Evolutionary conservation across 1,140 invertebrate species (phyloP).

Genomic region (Lepidurus arcticus): DNA sequence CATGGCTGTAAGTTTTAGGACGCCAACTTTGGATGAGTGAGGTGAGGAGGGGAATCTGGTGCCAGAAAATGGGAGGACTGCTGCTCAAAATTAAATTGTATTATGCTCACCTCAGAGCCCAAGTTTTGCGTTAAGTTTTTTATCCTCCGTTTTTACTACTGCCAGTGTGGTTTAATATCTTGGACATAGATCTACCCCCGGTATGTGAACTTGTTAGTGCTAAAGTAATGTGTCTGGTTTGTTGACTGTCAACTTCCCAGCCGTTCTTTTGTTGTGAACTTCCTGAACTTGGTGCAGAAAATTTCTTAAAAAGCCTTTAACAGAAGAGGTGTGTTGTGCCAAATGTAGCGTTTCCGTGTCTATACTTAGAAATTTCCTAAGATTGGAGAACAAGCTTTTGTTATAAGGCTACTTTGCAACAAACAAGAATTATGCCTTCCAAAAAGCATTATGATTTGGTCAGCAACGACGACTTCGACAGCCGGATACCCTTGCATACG

Average conservation of each 20-base stretch:
- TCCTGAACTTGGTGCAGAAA: no score
- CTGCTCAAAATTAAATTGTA: neutral
- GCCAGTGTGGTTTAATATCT: neutral
- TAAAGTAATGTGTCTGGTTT: no score
- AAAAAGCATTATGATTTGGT: constrained; percentile 90
- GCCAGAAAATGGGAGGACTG: neutral
- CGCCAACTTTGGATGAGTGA: constrained; percentile 2
- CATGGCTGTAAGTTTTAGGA: neutral
- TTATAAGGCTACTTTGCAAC: no score
- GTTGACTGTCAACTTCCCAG: no score
- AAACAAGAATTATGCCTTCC: constrained; percentile 26
- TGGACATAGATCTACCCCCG: no score
- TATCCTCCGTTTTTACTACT: neutral
- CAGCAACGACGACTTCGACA: constrained; percentile 89
- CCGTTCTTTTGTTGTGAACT: no score
- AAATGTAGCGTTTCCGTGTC: no score
- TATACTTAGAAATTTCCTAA: no score
- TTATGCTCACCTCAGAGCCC: neutral
- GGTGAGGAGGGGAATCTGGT: neutral
- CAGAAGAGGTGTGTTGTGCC: no score
- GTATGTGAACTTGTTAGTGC: no score
- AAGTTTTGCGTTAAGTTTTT: neutral
- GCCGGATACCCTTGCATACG: constrained; percentile 84
- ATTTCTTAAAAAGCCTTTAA: no score
- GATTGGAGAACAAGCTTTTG: no score